A percentile compares a stretch with the other conserved stretches of the same genome.
These are phyloP conservation scores for Drosophila albomicans DNA, from an alignment of 1,140 invertebrate genomes.

Conservation along the genomic window DNA sequence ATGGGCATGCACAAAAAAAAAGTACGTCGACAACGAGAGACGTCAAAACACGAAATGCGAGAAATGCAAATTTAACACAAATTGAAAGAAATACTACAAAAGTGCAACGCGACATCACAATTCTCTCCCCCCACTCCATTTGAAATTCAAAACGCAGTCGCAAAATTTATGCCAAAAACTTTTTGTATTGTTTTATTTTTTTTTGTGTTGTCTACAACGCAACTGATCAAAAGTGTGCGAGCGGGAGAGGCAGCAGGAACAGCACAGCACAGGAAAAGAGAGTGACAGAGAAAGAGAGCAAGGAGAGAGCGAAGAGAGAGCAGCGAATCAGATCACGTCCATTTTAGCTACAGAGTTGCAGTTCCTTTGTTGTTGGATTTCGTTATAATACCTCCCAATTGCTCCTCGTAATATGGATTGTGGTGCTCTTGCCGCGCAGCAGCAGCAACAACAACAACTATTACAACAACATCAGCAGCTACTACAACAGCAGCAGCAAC, in stretches of 20 bases:
- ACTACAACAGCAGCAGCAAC: slow-evolving; percentile 59
- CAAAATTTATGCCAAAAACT: slow-evolving; percentile 49
- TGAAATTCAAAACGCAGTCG: slow-evolving; percentile 52
- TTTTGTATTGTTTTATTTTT: neutral
- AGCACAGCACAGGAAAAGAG: neutral
- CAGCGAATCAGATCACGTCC: slow-evolving; percentile 43
- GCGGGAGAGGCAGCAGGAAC: slow-evolving; percentile 9
- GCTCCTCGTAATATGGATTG: slow-evolving; percentile 73
- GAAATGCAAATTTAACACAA: slow-evolving; percentile 59
- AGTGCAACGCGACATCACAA: slow-evolving; percentile 40
- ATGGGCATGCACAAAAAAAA: slow-evolving; percentile 47
- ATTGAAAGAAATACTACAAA: slow-evolving; percentile 28
- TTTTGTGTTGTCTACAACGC: neutral
- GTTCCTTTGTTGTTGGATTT: slow-evolving; percentile 51
- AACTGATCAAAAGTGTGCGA: slow-evolving; percentile 44
- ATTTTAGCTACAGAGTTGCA: slow-evolving; percentile 44
- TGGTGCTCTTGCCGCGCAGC: slow-evolving; percentile 78
- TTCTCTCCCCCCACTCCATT: slow-evolving; percentile 22
- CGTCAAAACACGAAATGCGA: slow-evolving; percentile 41
- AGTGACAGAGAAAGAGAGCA: slow-evolving; percentile 11
- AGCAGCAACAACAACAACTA: slow-evolving; percentile 61
- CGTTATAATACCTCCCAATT: slow-evolving; percentile 37
- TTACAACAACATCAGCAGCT: slow-evolving; percentile 51
- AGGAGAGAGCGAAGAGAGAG: slow-evolving; percentile 23
- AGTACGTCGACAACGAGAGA: slow-evolving; percentile 17